Percentiles rank a stretch among this genome's conserved stretches.
Evolutionary conservation across 2,113 vertebrate species (phyloP).

Genomic region (Carlito syrichta): DNA sequence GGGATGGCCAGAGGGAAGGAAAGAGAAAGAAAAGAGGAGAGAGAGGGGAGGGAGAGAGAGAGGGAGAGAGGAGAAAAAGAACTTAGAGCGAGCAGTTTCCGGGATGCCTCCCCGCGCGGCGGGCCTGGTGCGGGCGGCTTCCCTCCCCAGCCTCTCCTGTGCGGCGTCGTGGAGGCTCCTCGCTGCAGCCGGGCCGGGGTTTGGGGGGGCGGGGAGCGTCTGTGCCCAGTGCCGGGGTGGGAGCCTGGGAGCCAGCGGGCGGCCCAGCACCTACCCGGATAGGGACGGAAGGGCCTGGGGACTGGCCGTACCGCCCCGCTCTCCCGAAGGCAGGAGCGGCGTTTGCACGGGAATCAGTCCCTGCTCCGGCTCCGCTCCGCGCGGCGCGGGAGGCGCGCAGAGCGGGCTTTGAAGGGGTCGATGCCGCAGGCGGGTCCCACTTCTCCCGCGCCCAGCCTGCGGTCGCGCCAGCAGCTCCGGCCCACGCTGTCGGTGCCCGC

Average conservation of each 20-base stretch:
- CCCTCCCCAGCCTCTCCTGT: no score
- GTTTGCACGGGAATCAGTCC: rapidly evolving
- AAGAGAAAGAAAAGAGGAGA: neutral
- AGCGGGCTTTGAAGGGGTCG: rapidly evolving
- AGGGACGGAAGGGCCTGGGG: no score
- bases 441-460: neutral
- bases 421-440: rapidly evolving
- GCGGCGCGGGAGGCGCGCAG: no score
- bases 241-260: rapidly evolving
- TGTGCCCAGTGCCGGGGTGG: no score
- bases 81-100: neutral
- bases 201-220: neutral
- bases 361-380: no score
- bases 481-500: no score
- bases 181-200: rapidly evolving
- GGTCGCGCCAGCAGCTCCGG: no score
- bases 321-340: neutral
- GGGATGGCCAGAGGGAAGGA: no score
- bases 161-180: no score
- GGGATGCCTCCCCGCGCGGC: neutral
- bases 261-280: neutral
- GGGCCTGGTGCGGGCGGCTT: no score
- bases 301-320: rapidly evolving
- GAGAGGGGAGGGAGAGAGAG: neutral
- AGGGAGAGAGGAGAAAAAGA: neutral